Conservation (phyloP, 2,797 vertebrate species). For the Acrossocheilus fasciatus region DNA sequence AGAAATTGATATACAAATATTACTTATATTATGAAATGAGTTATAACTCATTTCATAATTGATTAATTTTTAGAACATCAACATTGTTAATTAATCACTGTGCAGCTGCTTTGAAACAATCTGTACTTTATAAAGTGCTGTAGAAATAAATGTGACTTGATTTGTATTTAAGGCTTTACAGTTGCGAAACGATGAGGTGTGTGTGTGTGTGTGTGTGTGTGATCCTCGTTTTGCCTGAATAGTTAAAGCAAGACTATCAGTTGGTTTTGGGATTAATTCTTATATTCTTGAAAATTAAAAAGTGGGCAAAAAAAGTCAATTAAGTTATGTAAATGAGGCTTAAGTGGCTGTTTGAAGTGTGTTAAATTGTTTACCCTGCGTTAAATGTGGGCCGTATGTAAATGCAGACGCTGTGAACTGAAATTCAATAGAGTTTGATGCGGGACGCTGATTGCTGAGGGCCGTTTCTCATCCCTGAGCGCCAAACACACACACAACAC, state of each 20-base stretch:
- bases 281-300: constrained; percentile 49
- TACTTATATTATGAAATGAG: too few relatives aligned
- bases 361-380: constrained; percentile 78
- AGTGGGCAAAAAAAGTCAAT: constrained; percentile 67
- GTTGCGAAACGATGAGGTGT: constrained; percentile 32
- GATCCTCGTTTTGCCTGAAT: constrained; percentile 12
- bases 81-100: background rate
- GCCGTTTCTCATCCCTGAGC: constrained; percentile 49
- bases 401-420: constrained; percentile 78
- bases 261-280: constrained; percentile 27
- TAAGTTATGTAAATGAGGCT: constrained; percentile 77
- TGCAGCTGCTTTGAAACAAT: background rate
- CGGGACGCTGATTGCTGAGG: constrained; percentile 66
- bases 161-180: constrained; percentile 48
- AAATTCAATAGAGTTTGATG: constrained; percentile 80
- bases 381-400: constrained; percentile 78
- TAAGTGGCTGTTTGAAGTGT: constrained; percentile 76
- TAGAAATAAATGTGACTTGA: background rate
- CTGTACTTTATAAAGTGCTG: background rate
- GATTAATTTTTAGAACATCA: background rate
- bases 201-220: constrained; percentile 35
- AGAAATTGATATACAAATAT: too few relatives aligned
- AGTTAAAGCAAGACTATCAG: constrained; percentile 18
- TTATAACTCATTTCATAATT: too few relatives aligned
- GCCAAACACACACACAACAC: constrained; percentile 55